Evolutionary conservation across 1,140 invertebrate species (phyloP), one percentile per base, ranked within the genome.

Genomic region (Venturia canescens): DNA sequence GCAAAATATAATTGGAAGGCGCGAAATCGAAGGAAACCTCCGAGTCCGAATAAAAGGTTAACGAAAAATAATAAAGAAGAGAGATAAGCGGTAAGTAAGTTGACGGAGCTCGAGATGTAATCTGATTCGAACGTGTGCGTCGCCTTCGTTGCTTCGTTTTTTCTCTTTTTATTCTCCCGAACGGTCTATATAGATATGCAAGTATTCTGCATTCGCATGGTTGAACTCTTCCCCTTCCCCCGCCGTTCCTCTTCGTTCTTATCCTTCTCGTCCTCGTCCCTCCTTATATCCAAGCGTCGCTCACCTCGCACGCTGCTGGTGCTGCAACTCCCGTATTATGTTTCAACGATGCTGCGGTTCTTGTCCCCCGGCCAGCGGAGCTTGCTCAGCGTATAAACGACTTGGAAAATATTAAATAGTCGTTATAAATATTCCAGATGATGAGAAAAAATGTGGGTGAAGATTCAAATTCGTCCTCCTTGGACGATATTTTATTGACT

Each of bases 271-370:
- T 66, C 27, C 53, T 2, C 13, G 18, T 18, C 13, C 38, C 13
- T 13, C 7, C 21, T n/a, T 57, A 57, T 57, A 57, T 66, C 23
- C 18, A 74, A 57, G 21, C 60, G 75, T 77, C 70, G 75, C 70
- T 72, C 66, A 79, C 74, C 74, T 71, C 80, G 74, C 74, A 23
- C 71, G 71, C 38, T 72, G 57, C 77, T 71, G 86, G 87, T 89
- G 89, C 88, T 89, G 89, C 89, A 90, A 88, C 90, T 89, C 60
- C 13, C 90, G 90, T 89, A 91, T 91, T 91, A 90, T 89, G 86
- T 91, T 91, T 90, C 90, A 57, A 91, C 87, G 87, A 90, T 87
- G 84, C 86, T 91, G 90, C 85, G 90, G 90, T 91, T 91, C 86
- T 90, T 87, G 87, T 90, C 38, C 38, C 7, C 86, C 86, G 84